Conservation (phyloP, 2,113 vertebrate species). For the Craseonycteris thonglongyai region DNA sequence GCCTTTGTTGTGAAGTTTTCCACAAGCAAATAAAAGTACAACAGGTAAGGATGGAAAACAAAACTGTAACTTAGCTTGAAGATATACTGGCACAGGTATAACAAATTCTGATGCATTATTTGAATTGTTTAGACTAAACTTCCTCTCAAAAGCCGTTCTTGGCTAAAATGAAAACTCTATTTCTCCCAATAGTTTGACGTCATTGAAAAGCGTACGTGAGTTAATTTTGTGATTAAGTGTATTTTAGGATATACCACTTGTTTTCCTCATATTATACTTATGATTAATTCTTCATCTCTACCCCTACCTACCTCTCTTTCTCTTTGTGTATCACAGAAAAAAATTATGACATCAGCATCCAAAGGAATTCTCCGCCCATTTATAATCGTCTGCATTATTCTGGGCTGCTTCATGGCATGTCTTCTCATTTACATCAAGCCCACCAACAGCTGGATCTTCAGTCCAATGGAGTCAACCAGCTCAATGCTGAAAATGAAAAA, state of each 20-base stretch:
- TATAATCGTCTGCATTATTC: constrained; percentile 88
- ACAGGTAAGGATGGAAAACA: background rate
- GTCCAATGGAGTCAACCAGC: constrained; percentile 90
- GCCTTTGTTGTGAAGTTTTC: background rate
- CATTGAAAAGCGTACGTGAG: background rate
- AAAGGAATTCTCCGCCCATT: constrained; percentile 96
- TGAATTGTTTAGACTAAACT: background rate
- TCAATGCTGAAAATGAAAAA: constrained; percentile 91
- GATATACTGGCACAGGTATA: background rate
- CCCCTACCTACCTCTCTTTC: constrained; percentile 26
- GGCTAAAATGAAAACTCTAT: background rate
- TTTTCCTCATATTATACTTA: background rate
- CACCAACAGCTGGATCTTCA: constrained; percentile 92
- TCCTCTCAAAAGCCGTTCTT: background rate
- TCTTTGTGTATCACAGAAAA: constrained; percentile 82
- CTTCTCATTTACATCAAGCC: constrained; percentile 97
- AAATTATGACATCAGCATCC: constrained; percentile 95
- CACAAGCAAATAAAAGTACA: background rate
- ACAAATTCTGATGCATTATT: background rate
- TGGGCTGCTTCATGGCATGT: constrained; percentile 95
- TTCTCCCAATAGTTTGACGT: background rate
- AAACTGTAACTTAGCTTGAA: background rate
- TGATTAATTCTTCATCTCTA: constrained; percentile 33
- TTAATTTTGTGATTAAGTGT: constrained; percentile 4
- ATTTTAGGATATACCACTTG: background rate